Evolutionary conservation across 2,113 vertebrate genomes (phyloP).

Genomic region (Epinephelus lanceolatus): DNA sequence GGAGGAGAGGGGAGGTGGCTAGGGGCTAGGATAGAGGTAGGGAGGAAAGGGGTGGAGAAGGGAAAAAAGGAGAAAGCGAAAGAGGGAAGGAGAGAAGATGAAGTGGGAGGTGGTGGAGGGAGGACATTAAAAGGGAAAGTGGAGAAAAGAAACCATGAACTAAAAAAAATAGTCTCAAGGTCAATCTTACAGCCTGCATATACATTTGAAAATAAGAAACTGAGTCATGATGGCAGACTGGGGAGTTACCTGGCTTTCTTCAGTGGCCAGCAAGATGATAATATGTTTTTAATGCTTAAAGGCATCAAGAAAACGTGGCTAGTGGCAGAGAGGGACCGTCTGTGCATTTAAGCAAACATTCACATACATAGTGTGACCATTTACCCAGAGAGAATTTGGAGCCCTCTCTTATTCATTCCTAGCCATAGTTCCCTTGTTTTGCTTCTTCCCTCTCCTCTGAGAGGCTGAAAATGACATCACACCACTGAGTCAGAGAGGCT

Average conservation of each 20-base stretch:
- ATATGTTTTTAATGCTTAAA: background rate
- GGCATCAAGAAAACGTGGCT: background rate
- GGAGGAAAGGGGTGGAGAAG: conserved; percentile 45
- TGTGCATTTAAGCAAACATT: conserved; percentile 14
- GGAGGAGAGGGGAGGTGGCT: conserved; percentile 71
- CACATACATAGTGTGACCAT: background rate
- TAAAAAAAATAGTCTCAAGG: background rate
- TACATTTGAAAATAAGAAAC: background rate
- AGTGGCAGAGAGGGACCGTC: background rate
- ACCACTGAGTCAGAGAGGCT: conserved; percentile 49
- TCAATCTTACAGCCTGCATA: background rate
- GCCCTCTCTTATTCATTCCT: background rate
- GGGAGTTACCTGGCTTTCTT: background rate
- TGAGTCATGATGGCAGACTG: background rate
- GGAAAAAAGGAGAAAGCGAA: background rate
- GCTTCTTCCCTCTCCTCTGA: conserved; percentile 24
- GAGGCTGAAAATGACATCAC: conserved; percentile 60
- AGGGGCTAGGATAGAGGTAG: conserved; percentile 73
- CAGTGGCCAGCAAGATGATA: background rate
- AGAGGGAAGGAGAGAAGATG: conserved; percentile 15
- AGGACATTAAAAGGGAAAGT: background rate
- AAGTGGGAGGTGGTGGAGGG: background rate
- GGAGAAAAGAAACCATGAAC: background rate
- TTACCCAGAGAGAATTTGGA: background rate
- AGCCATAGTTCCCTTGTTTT: conserved; percentile 14